Evolutionary conservation across 2,113 vertebrate species (phyloP).

Genomic region (Antigone vipio): DNA sequence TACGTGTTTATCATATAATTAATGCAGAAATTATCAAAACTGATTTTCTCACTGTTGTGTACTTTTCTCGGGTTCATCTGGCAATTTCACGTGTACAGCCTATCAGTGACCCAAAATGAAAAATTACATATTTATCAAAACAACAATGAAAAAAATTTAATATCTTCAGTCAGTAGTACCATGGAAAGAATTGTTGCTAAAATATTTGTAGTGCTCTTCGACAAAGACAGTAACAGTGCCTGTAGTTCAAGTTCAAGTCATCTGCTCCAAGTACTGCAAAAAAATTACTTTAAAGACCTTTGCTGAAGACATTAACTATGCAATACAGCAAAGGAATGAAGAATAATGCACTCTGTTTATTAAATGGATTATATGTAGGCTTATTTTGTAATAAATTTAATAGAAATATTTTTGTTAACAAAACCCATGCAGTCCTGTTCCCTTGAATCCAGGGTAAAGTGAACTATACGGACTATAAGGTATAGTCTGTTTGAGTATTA

Average conservation of each 20-base stretch:
- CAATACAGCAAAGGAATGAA: background rate
- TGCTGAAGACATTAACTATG: background rate
- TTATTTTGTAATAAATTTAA: background rate
- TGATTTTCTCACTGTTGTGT: background rate
- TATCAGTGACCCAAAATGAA: background rate
- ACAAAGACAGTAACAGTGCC: background rate
- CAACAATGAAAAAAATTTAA: background rate
- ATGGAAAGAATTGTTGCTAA: background rate
- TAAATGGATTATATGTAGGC: background rate
- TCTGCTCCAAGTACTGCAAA: background rate
- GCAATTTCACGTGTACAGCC: background rate
- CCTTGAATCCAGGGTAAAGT: background rate
- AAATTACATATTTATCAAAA: background rate
- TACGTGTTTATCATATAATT: background rate
- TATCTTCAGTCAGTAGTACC: background rate
- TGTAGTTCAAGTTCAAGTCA: background rate
- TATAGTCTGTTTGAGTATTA: no score
- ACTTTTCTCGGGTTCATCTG: background rate
- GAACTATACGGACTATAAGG: background rate
- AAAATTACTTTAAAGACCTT: background rate
- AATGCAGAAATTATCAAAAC: background rate
- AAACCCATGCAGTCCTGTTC: background rate
- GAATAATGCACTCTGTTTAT: background rate
- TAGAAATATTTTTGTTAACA: background rate
- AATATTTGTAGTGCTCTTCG: background rate